Evolutionary conservation across 2,797 vertebrate genomes (phyloP), one percentile per base, ranked within the genome.

Genomic region (Hoplostethus mediterraneus): DNA sequence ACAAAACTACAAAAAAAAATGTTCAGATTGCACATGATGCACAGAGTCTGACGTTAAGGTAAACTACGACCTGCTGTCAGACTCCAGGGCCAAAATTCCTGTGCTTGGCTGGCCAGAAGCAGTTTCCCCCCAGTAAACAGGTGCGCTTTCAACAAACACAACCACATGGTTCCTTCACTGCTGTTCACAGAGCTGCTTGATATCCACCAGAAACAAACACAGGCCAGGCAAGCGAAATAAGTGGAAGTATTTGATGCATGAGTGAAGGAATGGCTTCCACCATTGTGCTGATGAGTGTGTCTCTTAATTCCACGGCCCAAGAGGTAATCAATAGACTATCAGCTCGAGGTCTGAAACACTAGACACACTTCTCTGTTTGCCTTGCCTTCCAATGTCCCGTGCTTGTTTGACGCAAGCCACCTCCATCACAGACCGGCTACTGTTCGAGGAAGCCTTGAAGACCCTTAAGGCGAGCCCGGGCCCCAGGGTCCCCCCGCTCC

Each of bases 361-460:
- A 63, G 83, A 66, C 87, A 92, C 89, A 88, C 89, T 77, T 79
- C 81, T 90, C 63, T 88, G 74, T 93, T 93, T 93, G 88, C 82
- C 70, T 82, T 77, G 70, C 78, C 67, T 74, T 63, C 73, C 73
- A 86, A 83, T 79, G 63, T 82, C 58, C 77, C 62, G 71, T 68
- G 73, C 82, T 76, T 87, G 79, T 89, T 89, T 89, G 82, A 90
- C 68, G 73, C 68, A 73, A 68, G 82, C 73, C 70, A 52, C 45
- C 83, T 78, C 75, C 56, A 78, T 78, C 77, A 94, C 93, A 94
- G 86, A 90, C 80, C 51, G 56, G 49, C 25, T 76, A 87, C 88
- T 92, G 91, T 93, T 93, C 73, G 63, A 21, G 64, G 77, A 83
- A 45, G 67, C 71, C 73, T 72, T 62, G 8, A 74, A 84, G 70